Base-by-base conservation (phyloP, 1,140 invertebrate species). In the Magallana gigas region DNA sequence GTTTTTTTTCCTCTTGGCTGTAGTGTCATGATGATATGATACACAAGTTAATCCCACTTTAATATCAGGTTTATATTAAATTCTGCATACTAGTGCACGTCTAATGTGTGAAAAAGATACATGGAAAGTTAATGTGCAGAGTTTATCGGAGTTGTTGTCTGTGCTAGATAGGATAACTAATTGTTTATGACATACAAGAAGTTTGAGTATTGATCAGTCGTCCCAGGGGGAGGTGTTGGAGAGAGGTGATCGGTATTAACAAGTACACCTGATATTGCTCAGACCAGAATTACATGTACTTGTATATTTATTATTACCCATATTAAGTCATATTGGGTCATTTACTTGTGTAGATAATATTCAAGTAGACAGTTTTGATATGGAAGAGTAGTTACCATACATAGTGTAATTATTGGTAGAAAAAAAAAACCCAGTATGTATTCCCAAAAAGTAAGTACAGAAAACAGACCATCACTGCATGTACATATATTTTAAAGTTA, bases 161-260 rank as follows among this genome's bases (percentile, higher is more conserved):
- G 23, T 29, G 4, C 23, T 29, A 9, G 68, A 76, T 76, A 76
- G 68, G 36, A 76, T 76, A 76, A 29, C 68, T 76, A 76, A 76
- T 76, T 76, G 68, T 76, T 76, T 76, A 76, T 76, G 68, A 76
- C 68, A 76, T 29, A 76, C 68, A 76, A 76, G 68, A 76, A 76
- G 68, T 76, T 76, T 29, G 36, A 29, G 12, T 76, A 76, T 76
- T 76, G 68, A 76, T 76, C 36, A 29, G 0, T 9, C 11, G 8
- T 76, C 68, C 68, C 68, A 29, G 68, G 68, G 68, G 68, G 9
- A 29, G 68, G 68, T 23, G 9, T 76, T 12, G 23, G 68, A 12
- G 68, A 76, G 68, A 29, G 68, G 23, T 76, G 11, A 76, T 76
- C 23, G 18, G 12, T 76, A 29, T 48, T 76, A 76, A 23, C 18